Conservation (phyloP, 2,797 vertebrate species). For the Gallinago nigripennis region DNA sequence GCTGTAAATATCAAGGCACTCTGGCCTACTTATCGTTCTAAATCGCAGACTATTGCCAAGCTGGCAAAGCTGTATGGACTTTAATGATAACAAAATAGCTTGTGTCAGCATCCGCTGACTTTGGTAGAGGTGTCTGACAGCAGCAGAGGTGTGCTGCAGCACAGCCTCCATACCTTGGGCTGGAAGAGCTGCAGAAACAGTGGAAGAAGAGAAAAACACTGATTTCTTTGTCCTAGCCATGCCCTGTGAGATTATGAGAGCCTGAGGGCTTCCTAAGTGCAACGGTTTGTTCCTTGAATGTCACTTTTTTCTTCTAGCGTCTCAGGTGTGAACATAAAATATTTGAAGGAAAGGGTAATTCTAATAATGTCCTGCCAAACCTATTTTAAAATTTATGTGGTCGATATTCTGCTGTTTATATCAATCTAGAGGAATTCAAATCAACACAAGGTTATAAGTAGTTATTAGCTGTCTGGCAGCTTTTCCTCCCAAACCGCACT, state of each 20-base stretch:
- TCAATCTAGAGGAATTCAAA: neutral
- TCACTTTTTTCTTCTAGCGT: neutral
- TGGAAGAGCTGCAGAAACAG: neutral
- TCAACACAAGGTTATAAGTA: neutral
- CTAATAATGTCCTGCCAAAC: neutral
- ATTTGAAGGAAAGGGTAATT: neutral
- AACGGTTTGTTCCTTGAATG: neutral
- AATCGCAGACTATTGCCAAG: slow-evolving; percentile 4
- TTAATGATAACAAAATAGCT: slow-evolving; percentile 15
- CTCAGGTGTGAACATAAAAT: neutral
- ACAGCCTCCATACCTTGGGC: neutral
- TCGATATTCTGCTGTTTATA: neutral
- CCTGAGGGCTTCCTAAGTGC: neutral
- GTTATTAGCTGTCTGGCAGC: neutral
- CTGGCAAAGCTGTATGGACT: slow-evolving; percentile 2
- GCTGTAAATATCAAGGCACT: slow-evolving; percentile 26
- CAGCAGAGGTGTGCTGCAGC: neutral
- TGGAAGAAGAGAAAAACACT: neutral
- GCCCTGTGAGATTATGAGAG: neutral
- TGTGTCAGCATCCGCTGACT: neutral
- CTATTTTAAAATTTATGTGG: neutral
- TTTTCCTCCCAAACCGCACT: neutral
- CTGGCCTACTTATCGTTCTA: neutral
- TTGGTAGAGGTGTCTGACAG: neutral
- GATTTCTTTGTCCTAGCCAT: neutral